phyloP scores from a whole-genome alignment of 1,140 invertebrate species.

The Drosophila takahashii region DNA sequence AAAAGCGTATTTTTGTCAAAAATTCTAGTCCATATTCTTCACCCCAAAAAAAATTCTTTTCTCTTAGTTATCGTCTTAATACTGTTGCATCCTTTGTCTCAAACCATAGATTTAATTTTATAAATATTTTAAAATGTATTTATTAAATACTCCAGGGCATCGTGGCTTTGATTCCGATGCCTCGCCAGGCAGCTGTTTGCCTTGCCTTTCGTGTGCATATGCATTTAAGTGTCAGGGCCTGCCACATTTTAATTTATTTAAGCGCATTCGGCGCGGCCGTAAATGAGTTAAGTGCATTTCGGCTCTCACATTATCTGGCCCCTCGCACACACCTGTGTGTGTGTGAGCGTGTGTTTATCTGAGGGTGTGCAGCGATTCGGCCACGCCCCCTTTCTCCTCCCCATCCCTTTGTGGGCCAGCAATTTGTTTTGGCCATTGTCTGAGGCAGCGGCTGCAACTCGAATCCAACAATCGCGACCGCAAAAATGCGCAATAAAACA shows the following conservation, averaged over 20 bases:
- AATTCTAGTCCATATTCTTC: too few relatives aligned
- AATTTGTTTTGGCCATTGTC: conserved; percentile 63
- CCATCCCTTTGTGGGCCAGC: conserved; percentile 9
- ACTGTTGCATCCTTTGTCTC: too few relatives aligned
- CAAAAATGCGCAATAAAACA: conserved; percentile 50
- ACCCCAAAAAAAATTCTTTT: too few relatives aligned
- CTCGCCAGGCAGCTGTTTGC: not conserved
- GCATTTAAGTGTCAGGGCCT: conserved; percentile 70
- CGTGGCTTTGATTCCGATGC: not conserved
- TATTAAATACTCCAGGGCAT: not conserved
- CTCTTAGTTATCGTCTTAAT: too few relatives aligned
- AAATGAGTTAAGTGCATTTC: conserved; percentile 77
- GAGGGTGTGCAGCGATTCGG: conserved; percentile 24
- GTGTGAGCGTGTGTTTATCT: conserved; percentile 36
- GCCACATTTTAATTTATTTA: conserved; percentile 81
- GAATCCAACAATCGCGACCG: conserved; percentile 30
- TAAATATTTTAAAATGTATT: not conserved
- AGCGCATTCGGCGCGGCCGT: conserved; percentile 57
- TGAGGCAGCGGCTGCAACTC: conserved; percentile 19
- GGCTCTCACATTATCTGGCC: conserved; percentile 36
- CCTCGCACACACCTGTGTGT: conserved; percentile 27
- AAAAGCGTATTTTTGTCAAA: too few relatives aligned
- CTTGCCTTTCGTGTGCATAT: conserved; percentile 27
- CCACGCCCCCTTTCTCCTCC: not conserved
- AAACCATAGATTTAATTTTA: too few relatives aligned